Evolutionary conservation across 2,888 invertebrate species (phyloP).

Genomic region (Acanthoscelides obtectus): DNA sequence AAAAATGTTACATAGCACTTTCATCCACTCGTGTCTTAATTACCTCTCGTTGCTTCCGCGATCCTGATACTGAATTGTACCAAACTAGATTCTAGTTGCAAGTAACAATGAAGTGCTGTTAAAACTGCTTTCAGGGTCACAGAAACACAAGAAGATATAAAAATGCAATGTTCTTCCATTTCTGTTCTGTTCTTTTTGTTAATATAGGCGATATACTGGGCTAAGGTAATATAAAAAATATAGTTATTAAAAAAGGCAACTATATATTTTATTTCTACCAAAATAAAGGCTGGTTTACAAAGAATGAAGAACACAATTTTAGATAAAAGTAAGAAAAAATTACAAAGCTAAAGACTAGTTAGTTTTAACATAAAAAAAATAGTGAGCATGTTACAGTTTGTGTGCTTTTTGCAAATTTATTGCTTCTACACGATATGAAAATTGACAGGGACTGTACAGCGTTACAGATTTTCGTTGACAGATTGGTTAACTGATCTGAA

Average conservation of each 20-base stretch:
- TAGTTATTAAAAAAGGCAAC: conserved; percentile 40
- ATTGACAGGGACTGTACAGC: neutral
- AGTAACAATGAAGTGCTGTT: too few species aligned
- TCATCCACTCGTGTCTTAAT: too few species aligned
- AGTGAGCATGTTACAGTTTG: neutral
- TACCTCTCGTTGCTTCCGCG: too few species aligned
- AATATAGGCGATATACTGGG: too few species aligned
- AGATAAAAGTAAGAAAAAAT: conserved; percentile 25
- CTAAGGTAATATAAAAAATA: conserved; percentile 3
- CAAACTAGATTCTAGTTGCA: too few species aligned
- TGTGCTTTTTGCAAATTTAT: neutral
- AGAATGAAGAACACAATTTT: conserved; percentile 22
- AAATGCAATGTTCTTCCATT: too few species aligned
- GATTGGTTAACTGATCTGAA: neutral
- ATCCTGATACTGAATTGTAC: too few species aligned
- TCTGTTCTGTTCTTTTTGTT: too few species aligned
- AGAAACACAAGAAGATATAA: too few species aligned
- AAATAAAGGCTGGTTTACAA: conserved; percentile 38
- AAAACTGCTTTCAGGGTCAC: too few species aligned
- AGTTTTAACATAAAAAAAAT: conserved; percentile 17
- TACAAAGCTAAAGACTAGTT: conserved; percentile 43
- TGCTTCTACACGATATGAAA: neutral
- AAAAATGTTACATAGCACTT: too few species aligned
- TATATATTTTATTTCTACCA: conserved; percentile 41
- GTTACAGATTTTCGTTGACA: neutral